These are phyloP conservation scores for Idaea straminata DNA, from an alignment of 2,888 invertebrate species.

Conservation along the genomic window DNA sequence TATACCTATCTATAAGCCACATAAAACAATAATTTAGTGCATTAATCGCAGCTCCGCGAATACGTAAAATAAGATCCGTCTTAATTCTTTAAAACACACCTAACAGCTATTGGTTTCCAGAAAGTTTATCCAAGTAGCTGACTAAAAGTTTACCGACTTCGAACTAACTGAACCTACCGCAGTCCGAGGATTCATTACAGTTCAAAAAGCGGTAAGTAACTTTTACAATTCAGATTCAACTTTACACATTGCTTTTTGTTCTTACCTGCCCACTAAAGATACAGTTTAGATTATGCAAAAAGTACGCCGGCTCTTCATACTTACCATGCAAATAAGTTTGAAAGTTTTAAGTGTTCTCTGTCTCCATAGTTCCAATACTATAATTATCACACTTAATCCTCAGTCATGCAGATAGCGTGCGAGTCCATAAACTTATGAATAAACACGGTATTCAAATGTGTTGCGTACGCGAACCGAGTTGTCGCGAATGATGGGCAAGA, in stretches of 20 bases:
- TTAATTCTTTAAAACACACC: conserved; percentile 35
- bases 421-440: conserved; percentile 43
- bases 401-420: conserved; percentile 43
- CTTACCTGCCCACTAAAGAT: conserved; percentile 6
- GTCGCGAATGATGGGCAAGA: conserved; percentile 33
- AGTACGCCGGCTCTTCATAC: conserved; percentile 28
- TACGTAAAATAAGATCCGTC: conserved; percentile 6
- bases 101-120: conserved; percentile 36
- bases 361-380: conserved; percentile 51
- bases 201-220: conserved; percentile 33
- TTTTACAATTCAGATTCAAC: conserved; percentile 21
- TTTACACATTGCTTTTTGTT: not conserved
- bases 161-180: conserved; percentile 31
- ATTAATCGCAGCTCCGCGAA: not conserved
- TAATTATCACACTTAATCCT: conserved; percentile 45
- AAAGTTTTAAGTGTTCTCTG: conserved; percentile 52
- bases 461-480: conserved; percentile 44
- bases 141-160: conserved; percentile 42
- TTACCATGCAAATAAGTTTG: conserved; percentile 45
- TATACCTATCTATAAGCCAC: too few relatives aligned
- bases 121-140: conserved; percentile 42
- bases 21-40: too few relatives aligned
- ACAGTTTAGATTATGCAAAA: conserved; percentile 21
- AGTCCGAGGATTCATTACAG: conserved; percentile 37
- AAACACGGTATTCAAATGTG: conserved; percentile 47